These are phyloP conservation scores for Phacellophora camtschatica DNA, from an alignment of 30 jellyfish, hydroid and myxozoan species.

Conservation along the genomic window DNA sequence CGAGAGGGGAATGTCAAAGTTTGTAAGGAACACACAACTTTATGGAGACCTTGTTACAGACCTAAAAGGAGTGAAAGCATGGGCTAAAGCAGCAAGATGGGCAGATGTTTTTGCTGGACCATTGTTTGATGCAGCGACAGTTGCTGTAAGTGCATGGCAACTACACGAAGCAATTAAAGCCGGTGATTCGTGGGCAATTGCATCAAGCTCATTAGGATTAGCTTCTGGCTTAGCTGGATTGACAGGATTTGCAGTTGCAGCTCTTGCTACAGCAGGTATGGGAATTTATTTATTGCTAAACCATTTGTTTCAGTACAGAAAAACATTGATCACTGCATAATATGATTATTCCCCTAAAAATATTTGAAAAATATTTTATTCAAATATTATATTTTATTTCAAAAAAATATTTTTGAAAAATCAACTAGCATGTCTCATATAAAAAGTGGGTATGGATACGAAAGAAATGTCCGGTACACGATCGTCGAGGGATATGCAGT, in stretches of 20 bases:
- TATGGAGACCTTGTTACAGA: neutral
- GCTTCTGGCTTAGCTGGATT: conserved; percentile 6
- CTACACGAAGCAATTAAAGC: neutral
- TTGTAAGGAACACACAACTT: neutral
- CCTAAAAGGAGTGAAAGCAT: neutral
- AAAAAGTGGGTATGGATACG: too few relatives aligned
- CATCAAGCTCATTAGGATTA: neutral
- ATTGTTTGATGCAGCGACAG: neutral
- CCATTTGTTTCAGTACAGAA: too few relatives aligned
- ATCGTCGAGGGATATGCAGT: too few relatives aligned
- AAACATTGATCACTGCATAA: too few relatives aligned
- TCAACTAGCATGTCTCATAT: too few relatives aligned
- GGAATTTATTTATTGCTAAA: too few relatives aligned
- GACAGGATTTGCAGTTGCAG: neutral
- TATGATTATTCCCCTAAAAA: too few relatives aligned
- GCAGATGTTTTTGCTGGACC: neutral
- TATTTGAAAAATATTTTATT: too few relatives aligned
- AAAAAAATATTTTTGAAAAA: too few relatives aligned
- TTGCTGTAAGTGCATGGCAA: neutral
- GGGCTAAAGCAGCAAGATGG: conserved; percentile 2
- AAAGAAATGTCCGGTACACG: too few relatives aligned
- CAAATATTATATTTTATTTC: too few relatives aligned
- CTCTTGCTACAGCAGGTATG: conserved; percentile 13
- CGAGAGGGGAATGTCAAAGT: neutral
- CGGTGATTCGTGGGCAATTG: neutral